Evolutionary conservation across 2,797 vertebrate species (phyloP), one percentile per base, ranked within the genome.

Genomic region (Sciurus carolinensis): DNA sequence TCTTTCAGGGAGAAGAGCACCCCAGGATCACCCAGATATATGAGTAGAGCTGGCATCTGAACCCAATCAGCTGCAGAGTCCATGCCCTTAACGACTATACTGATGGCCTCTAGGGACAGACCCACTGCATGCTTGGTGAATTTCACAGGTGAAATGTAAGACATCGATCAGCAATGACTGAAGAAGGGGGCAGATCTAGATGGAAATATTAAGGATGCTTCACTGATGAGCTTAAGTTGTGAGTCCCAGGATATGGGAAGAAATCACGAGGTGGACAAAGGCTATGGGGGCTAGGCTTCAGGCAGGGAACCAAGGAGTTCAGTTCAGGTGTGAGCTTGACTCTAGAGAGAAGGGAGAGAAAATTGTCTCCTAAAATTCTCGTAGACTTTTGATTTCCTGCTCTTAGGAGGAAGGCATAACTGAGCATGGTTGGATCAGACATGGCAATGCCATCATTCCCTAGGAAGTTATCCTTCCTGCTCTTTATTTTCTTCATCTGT

Each of bases 51-150:
- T 82, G 81, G 72, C 33, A 57, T n/a, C 14, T 69, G 59, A 57
- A 15, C 10, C 59, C 36, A 73, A 7, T 66, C 8, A 39, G 33
- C 47, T 90, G 59, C 75, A 82, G 71, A 54, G 39, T 36, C 33
- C 14, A 36, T 4, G 9, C 5, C 50, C 36, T 75, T 87, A 66
- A 39, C n/a, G 54, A 59, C 62, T 57, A 76, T 24, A 24, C 75
- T 77, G 59, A 57, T 13, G 11, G 17, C 44, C 18, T 66, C 77
- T 5, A 80, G 75, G 44, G 83, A 80, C 13, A 83, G 0, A 76
- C 5, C 3, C 0, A 57, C 14, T 50, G 28, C 17, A 4, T 18
- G 59, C 66, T 1, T 22, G 10, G 1, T 42, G 1, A 33, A 33
- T 33, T 62, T 54, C 54, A 71, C 67, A 52, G n/a, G 4, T 62